Evolutionary conservation across 1,140 invertebrate species (phyloP).

Genomic region (Drosophila mojavensis): DNA sequence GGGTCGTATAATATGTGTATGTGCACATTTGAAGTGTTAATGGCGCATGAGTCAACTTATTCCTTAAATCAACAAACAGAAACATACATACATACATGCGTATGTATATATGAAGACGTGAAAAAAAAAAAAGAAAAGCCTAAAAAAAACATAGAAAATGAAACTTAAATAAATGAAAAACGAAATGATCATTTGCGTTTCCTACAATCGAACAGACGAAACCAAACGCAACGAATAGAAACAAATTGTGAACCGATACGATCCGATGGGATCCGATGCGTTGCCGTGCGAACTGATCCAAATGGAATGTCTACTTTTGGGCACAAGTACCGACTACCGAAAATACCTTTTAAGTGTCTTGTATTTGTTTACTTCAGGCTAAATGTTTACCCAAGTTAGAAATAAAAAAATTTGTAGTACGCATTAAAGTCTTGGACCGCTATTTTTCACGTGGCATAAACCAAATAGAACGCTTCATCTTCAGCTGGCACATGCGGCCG

Average conservation of each 20-base stretch:
- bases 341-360: slow-evolving; percentile 80
- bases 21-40: slow-evolving; percentile 70
- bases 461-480: slow-evolving; percentile 44
- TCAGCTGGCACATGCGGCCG: slow-evolving; percentile 15
- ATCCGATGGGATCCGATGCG: slow-evolving; percentile 5
- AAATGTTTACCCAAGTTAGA: slow-evolving; percentile 77
- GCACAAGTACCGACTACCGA: slow-evolving; percentile 73
- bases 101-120: slow-evolving; percentile 16
- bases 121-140: neutral
- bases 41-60: slow-evolving; percentile 77
- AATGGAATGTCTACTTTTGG: slow-evolving; percentile 71
- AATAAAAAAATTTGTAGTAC: slow-evolving; percentile 69
- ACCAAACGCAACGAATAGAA: slow-evolving; percentile 40
- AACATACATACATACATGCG: neutral
- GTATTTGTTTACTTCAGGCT: slow-evolving; percentile 78
- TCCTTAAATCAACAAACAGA: slow-evolving; percentile 75
- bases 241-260: slow-evolving; percentile 8
- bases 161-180: slow-evolving; percentile 15
- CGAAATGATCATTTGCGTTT: slow-evolving; percentile 68
- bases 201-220: slow-evolving; percentile 38
- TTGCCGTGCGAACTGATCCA: slow-evolving; percentile 20
- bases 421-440: slow-evolving; percentile 74
- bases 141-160: slow-evolving; percentile 10
- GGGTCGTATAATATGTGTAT: slow-evolving; percentile 49
- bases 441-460: slow-evolving; percentile 72